A percentile compares a stretch with the other conserved stretches of the same genome.
These are phyloP conservation scores for Platerodrilus igneus DNA, from an alignment of 2,888 invertebrate genomes.

Conservation along the genomic window DNA sequence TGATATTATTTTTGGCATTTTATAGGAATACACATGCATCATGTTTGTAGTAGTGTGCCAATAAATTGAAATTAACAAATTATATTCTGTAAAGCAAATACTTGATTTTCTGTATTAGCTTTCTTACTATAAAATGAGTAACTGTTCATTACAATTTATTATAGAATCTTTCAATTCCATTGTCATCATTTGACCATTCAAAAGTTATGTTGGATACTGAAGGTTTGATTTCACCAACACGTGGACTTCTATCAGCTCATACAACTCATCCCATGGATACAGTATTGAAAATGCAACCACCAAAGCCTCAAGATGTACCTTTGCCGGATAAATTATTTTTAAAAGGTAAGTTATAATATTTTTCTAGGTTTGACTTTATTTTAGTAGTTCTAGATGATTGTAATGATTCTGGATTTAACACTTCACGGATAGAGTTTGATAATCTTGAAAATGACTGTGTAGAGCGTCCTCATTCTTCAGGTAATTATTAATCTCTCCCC, in stretches of 20 bases:
- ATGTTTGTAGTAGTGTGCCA: too few species aligned
- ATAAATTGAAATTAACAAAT: too few species aligned
- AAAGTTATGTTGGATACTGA: constrained; percentile 38
- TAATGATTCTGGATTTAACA: constrained; percentile 41
- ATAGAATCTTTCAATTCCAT: constrained; percentile 39
- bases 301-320: constrained; percentile 45
- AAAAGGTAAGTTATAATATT: constrained; percentile 34
- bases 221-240: constrained; percentile 43
- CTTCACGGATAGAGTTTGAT: constrained; percentile 15
- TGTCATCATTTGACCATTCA: constrained; percentile 42
- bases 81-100: not conserved
- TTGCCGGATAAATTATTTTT: constrained; percentile 45
- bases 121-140: constrained; percentile 1
- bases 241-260: constrained; percentile 35
- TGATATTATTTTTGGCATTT: too few species aligned
- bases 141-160: constrained; percentile 11
- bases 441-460: constrained; percentile 8
- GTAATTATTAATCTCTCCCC: constrained; percentile 5
- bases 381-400: constrained; percentile 35
- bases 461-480: constrained; percentile 7
- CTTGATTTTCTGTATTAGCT: too few species aligned
- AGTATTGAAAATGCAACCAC: constrained; percentile 34
- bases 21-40: too few species aligned
- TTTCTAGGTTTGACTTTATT: not conserved
- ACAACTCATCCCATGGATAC: constrained; percentile 33